Conservation (phyloP, 1,140 invertebrate species). For the Sitodiplosis mosellana region DNA sequence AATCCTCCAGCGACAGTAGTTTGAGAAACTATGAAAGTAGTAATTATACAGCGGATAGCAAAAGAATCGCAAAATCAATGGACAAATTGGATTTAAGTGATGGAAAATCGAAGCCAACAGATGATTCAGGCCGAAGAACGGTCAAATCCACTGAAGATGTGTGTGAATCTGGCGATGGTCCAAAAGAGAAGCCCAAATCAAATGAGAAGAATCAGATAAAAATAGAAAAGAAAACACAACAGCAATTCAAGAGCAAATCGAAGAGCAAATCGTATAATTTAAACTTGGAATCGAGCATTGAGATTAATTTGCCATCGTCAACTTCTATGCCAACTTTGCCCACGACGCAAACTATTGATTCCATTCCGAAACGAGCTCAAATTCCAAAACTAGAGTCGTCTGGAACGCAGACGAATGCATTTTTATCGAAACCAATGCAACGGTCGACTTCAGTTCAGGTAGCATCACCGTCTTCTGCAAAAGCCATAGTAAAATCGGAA, state of each 20-base stretch:
- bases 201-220: not conserved
- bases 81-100: not conserved
- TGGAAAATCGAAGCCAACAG: not conserved
- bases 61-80: not conserved
- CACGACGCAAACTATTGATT: not conserved
- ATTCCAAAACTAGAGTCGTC: not conserved
- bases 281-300: slow-evolving; percentile 1
- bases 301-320: not conserved
- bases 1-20: slow-evolving; percentile 1
- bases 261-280: not conserved
- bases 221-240: not conserved
- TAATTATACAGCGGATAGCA: not conserved
- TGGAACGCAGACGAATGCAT: not conserved
- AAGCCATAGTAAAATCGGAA: not conserved
- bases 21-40: not conserved
- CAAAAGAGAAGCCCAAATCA: not conserved
- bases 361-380: not conserved
- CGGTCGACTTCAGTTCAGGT: not conserved
- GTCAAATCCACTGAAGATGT: not conserved
- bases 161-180: not conserved
- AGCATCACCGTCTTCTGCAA: not conserved
- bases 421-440: not conserved
- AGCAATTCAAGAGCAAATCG: not conserved
- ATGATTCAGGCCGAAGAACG: too few relatives aligned
- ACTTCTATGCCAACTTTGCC: not conserved